Conservation (phyloP, 2,888 invertebrate genomes). For the Celastrina argiolus region DNA sequence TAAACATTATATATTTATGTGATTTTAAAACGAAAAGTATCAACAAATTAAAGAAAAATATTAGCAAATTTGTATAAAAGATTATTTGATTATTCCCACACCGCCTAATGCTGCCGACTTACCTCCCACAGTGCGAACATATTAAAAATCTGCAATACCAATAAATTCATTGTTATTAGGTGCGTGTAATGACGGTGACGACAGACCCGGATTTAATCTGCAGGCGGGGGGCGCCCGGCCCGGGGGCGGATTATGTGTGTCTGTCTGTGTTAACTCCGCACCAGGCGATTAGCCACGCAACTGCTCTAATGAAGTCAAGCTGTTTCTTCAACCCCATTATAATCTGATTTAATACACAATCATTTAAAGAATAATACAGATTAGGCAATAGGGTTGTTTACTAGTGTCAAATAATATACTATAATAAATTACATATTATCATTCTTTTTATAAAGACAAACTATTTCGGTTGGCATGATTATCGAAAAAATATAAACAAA, state of each 20-base stretch:
- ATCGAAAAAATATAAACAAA: too few relatives aligned
- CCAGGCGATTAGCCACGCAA: background rate
- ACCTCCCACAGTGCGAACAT: background rate
- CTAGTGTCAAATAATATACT: too few relatives aligned
- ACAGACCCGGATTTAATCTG: conserved; percentile 13
- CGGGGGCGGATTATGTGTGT: conserved; percentile 38
- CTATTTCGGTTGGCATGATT: too few relatives aligned
- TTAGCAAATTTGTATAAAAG: too few relatives aligned
- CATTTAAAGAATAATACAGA: background rate
- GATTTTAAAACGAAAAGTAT: too few relatives aligned
- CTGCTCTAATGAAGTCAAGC: conserved; percentile 5
- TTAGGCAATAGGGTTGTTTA: too few relatives aligned
- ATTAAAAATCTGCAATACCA: conserved; percentile 10
- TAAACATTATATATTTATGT: too few relatives aligned
- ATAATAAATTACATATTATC: too few relatives aligned
- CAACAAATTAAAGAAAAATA: too few relatives aligned
- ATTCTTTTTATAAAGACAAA: too few relatives aligned
- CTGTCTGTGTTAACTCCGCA: conserved; percentile 25
- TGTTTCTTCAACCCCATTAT: conserved; percentile 5
- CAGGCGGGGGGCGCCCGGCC: conserved; percentile 26
- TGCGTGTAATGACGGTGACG: background rate
- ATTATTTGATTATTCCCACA: background rate
- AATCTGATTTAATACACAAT: background rate
- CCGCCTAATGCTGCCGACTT: background rate
- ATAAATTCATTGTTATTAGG: conserved; percentile 4